These are phyloP conservation scores for Herpetotheres cachinnans DNA, from an alignment of 2,113 vertebrate species.

Conservation along the genomic window DNA sequence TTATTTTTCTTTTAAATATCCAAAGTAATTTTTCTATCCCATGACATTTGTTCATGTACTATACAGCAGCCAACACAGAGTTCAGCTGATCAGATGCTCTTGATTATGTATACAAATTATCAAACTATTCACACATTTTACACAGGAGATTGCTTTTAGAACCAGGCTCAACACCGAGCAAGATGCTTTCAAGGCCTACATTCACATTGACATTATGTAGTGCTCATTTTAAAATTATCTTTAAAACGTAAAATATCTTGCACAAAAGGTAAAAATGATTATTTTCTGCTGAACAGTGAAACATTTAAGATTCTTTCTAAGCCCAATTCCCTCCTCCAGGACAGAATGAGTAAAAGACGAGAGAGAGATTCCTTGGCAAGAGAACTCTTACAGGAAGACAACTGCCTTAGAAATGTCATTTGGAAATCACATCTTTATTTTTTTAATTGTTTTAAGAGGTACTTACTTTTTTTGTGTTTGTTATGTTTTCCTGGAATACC, in stretches of 20 bases:
- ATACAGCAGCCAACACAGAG: conserved; percentile 99
- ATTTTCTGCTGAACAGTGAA: conserved; percentile 66
- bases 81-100: conserved; percentile 97
- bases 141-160: conserved; percentile 88
- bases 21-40: conserved; percentile 95
- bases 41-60: conserved; percentile 98
- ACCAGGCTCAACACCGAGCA: conserved; percentile 79
- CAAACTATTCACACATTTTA: conserved; percentile 92
- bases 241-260: conserved; percentile 73
- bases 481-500: conserved; percentile 62
- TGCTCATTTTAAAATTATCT: conserved; percentile 76
- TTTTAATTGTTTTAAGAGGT: conserved; percentile 67
- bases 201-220: conserved; percentile 94
- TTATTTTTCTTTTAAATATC: conserved; percentile 99
- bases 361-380: conserved; percentile 79
- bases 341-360: conserved; percentile 69
- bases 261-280: conserved; percentile 74
- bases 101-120: conserved; percentile 90
- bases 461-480: conserved; percentile 49
- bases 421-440: conserved; percentile 60
- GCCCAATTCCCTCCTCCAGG: conserved; percentile 55
- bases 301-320: conserved; percentile 69
- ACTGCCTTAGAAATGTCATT: conserved; percentile 71
- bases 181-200: conserved; percentile 83
- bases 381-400: conserved; percentile 82